Percentiles rank a stretch among this genome's conserved stretches.
These are phyloP conservation scores for Talpa occidentalis DNA, from an alignment of 2,113 vertebrate species.

Conservation along the genomic window DNA sequence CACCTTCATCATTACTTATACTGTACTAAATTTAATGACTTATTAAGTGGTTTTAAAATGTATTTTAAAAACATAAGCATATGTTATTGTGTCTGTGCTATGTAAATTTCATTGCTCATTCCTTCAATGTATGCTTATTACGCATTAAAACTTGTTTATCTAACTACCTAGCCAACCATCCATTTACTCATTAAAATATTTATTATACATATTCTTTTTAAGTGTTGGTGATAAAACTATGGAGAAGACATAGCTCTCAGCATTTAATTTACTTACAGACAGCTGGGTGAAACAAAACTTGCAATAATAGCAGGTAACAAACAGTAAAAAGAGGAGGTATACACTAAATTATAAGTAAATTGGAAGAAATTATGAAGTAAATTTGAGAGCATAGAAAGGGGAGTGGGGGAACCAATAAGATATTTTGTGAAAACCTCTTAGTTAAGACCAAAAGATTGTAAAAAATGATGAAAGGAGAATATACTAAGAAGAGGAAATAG, in stretches of 20 bases:
- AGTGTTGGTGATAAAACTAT: neutral
- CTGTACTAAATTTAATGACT: conserved; percentile 15
- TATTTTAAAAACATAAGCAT: neutral
- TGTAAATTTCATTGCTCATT: conserved; percentile 5
- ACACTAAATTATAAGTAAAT: neutral
- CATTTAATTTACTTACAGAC: neutral
- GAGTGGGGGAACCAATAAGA: neutral
- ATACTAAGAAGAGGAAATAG: neutral
- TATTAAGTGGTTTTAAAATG: conserved; percentile 19
- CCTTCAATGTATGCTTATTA: neutral
- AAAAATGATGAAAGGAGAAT: neutral
- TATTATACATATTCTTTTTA: neutral
- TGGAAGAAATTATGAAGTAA: neutral
- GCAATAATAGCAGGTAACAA: neutral
- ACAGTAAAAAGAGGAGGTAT: neutral
- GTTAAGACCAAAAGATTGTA: neutral
- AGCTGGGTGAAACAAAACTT: neutral
- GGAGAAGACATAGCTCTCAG: neutral
- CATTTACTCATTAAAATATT: neutral
- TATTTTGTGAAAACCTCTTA: neutral
- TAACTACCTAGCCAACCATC: neutral
- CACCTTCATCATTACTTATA: neutral
- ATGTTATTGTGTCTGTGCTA: neutral
- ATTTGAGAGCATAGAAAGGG: neutral
- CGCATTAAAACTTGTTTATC: neutral